A percentile compares a stretch with the other conserved stretches of the same genome.
phyloP scores from a whole-genome alignment of 2,888 invertebrate species.

The Argynnis bischoffii region DNA sequence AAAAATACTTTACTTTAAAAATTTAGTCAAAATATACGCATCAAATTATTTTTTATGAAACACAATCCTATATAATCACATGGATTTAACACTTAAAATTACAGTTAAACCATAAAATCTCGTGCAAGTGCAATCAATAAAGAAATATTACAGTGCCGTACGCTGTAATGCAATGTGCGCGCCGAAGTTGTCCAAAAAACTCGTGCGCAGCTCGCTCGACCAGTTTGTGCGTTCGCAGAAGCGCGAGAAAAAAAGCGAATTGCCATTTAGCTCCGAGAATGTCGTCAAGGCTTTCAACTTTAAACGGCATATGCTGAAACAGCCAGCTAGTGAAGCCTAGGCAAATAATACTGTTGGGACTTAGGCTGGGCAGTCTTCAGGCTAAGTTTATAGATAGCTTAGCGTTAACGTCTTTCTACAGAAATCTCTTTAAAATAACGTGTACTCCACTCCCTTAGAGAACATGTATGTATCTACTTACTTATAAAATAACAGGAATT shows the following conservation, averaged over 20 bases:
- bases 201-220: conserved; percentile 63
- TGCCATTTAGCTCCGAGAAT: conserved; percentile 67
- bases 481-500: too few species aligned
- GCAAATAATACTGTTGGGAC: background rate
- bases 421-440: too few species aligned
- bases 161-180: conserved; percentile 40
- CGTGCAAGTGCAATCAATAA: conserved; percentile 6
- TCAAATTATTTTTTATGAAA: background rate
- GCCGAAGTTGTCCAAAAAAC: conserved; percentile 69
- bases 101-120: conserved; percentile 6
- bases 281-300: conserved; percentile 77
- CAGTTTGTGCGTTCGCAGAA: conserved; percentile 77
- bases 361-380: background rate
- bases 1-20: too few species aligned
- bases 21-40: too few species aligned
- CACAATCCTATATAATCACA: background rate
- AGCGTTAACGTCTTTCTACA: background rate
- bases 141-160: conserved; percentile 3
- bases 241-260: conserved; percentile 68
- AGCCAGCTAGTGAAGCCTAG: conserved; percentile 17
- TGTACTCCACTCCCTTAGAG: too few species aligned
- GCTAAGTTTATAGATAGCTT: background rate
- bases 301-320: conserved; percentile 43
- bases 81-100: background rate
- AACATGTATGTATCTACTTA: too few species aligned